Percentiles rank a stretch among this genome's conserved stretches.
Evolutionary conservation across 2,797 vertebrate genomes (phyloP).

Genomic region (Numenius phaeopus): DNA sequence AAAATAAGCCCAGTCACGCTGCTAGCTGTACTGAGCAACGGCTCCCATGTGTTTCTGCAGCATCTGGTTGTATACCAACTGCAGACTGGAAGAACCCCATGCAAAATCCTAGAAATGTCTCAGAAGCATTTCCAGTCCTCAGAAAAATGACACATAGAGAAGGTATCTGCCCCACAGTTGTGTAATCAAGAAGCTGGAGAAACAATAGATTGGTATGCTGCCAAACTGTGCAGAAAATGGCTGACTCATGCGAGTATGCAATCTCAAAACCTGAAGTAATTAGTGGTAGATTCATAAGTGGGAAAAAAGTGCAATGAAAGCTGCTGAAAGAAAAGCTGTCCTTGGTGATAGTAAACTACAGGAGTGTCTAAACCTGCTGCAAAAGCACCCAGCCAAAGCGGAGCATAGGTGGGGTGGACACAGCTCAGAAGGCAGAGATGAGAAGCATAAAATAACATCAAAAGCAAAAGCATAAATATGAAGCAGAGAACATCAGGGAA

Average conservation of each 20-base stretch:
- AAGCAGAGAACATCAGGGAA: neutral
- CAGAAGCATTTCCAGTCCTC: conserved; percentile 45
- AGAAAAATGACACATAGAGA: conserved; percentile 47
- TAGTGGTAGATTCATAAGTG: neutral
- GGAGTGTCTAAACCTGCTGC: neutral
- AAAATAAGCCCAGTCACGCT: neutral
- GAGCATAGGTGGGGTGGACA: neutral
- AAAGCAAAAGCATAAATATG: neutral
- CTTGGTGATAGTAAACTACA: neutral
- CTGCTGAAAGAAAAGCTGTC: conserved; percentile 45
- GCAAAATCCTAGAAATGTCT: conserved; percentile 53
- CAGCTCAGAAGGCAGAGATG: neutral
- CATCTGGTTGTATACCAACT: neutral
- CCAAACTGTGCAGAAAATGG: conserved; percentile 59
- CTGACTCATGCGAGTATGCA: conserved; percentile 42
- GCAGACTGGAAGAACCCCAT: conserved; percentile 8
- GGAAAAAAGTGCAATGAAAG: neutral
- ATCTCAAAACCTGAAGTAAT: conserved; percentile 44
- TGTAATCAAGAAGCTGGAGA: conserved; percentile 41
- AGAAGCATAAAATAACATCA: neutral
- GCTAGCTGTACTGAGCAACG: neutral
- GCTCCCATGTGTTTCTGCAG: neutral
- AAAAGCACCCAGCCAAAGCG: neutral
- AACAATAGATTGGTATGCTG: conserved; percentile 56
- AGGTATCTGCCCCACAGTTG: conserved; percentile 44